Evolutionary conservation across 2,113 vertebrate genomes (phyloP), one percentile per base, ranked within the genome.

Genomic region (Cygnus atratus): DNA sequence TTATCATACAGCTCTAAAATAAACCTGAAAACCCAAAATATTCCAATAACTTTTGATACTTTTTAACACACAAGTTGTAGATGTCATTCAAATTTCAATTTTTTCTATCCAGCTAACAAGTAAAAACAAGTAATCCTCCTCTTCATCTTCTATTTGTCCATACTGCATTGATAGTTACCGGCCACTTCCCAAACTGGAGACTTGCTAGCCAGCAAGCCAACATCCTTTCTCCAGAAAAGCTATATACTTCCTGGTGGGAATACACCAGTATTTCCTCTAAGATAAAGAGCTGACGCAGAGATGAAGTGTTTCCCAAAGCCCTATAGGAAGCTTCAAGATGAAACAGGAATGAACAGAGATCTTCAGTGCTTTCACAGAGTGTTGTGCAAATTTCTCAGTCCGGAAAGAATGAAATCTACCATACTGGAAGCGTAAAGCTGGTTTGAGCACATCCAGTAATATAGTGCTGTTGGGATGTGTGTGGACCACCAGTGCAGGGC

Each of bases 401-500:
- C 28, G 25, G 7, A 37, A 55, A 37, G 24, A 28, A 66, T 78
- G 44, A 57, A 31, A 44, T 41, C 22, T 5, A 5, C 39, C 70
- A 5, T 24, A 29, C 0, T 57, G 44, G 46, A 78, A 50, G 13
- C 2, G 13, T 26, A 25, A 24, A 31, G 14, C 11, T 74, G 44
- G 17, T 20, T 22, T 59, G 48, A 85, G 24, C 22, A 25, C 18
- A 24, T 0, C 2, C 17, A 55, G 37, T 14, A 58, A 75, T 28
- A 11, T 4, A 35, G 25, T 24, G 58, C 16, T 72, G n/a, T 24
- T 48, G 59, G 26, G 28, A 59, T 13, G 57, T 8, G 50, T 16
- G 6, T 12, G 3, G 2, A 20, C 5, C 13, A 35, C 33, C n/a
- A 81, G 13, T 0, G 1, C 2, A 22, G 39, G n/a, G 25, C 77